A percentile compares a stretch with the other conserved stretches of the same genome.
These are phyloP conservation scores for Arctopsyche grandis DNA, from an alignment of 1,140 invertebrate genomes.

Conservation along the genomic window DNA sequence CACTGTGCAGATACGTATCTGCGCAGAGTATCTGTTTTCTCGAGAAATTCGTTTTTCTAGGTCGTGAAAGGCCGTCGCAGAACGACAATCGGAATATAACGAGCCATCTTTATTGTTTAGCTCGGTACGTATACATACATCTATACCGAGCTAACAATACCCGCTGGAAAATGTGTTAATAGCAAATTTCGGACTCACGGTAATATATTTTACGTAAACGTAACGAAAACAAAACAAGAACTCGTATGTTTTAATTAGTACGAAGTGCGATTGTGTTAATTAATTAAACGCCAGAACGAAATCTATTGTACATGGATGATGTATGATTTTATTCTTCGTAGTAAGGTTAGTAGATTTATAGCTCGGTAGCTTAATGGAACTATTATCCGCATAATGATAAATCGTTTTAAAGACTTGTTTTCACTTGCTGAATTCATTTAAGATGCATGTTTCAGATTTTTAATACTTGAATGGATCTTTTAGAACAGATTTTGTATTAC, in stretches of 20 bases:
- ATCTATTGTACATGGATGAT: no score
- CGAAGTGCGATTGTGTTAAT: no score
- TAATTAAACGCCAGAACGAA: no score
- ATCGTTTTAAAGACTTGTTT: no score
- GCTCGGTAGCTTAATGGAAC: no score
- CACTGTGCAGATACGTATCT: background rate
- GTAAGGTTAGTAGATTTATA: no score
- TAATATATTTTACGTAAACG: conserved; percentile 3
- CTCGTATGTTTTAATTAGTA: background rate
- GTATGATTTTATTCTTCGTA: no score
- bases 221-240: background rate
- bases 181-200: background rate
- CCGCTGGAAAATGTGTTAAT: conserved; percentile 24
- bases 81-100: conserved; percentile 25
- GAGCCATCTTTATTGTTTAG: conserved; percentile 28
- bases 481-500: no score
- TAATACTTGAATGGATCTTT: no score
- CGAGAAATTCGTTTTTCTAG: conserved; percentile 30
- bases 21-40: background rate
- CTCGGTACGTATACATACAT: background rate
- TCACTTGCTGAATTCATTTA: no score
- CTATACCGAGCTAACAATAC: background rate
- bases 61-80: conserved; percentile 25
- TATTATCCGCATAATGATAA: no score
- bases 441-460: no score